Evolutionary conservation across 2,113 vertebrate species (phyloP), one percentile per base, ranked within the genome.

Genomic region (Paratilapia polleni): DNA sequence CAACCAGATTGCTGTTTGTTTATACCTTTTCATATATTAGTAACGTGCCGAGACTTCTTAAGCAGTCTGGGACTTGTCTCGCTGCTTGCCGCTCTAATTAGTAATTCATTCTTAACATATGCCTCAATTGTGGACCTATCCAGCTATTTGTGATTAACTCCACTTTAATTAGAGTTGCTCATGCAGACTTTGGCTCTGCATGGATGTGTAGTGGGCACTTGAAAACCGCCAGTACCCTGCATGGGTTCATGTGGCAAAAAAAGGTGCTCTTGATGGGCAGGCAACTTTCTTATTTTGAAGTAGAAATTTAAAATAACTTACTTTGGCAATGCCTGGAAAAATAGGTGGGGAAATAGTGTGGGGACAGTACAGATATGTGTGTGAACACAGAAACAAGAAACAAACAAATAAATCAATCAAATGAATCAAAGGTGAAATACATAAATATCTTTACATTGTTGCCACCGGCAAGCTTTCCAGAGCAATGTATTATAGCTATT

Each of bases 1-100:
- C 95, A 96, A 96, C 95, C 96, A 96, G 96, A 96, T 95, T 96
- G 96, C 95, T 96, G 96, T 96, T 96, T 96, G 96, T 96, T 96
- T 96, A 95, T 96, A 96, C 95, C 95, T 96, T 96, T 96, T 96
- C 95, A 95, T 95, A 96, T 95, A 95, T 95, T 95, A 94, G 94
- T 95, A 94, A 96, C 96, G 95, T 96, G 95, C 95, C 88, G 92
- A 92, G 96, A 96, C 93, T 96, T 91, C 94, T 93, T 91, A 94
- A 95, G 95, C 95, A 95, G 94, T 91, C 94, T 94, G 95, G 95
- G 94, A 94, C 93, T 94, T 93, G 94, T 94, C 94, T 95, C 91
- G 84, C 91, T 78, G 94, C 92, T 94, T 87, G 92, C 95, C 78
- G 92, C 87, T 93, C 93, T 96, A 96, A 96, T 96, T 96, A 96